These are phyloP conservation scores for Calycopis cecrops DNA, from an alignment of 1,140 invertebrate species.

Conservation along the genomic window DNA sequence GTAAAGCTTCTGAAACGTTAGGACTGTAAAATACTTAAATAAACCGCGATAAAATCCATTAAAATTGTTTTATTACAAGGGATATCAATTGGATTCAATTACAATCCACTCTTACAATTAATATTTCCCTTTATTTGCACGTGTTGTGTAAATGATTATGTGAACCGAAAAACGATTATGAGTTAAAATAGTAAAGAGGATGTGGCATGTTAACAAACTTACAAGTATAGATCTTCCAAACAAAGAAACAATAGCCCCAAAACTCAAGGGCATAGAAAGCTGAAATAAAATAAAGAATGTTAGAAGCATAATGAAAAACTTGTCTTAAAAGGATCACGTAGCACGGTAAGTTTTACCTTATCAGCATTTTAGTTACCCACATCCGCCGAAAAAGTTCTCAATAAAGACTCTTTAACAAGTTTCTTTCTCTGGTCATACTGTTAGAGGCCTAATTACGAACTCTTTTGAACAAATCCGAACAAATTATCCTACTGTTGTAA, in stretches of 20 bases:
- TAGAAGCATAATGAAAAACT: slow-evolving; percentile 36
- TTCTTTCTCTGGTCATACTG: slow-evolving; percentile 24
- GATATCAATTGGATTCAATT: neutral
- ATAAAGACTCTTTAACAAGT: slow-evolving; percentile 56
- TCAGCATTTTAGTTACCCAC: slow-evolving; percentile 44
- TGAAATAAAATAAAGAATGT: slow-evolving; percentile 30
- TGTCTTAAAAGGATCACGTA: slow-evolving; percentile 53
- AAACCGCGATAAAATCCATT: too few relatives aligned
- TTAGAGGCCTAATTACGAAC: slow-evolving; percentile 8
- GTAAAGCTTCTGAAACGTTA: too few relatives aligned
- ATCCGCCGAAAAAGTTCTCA: slow-evolving; percentile 45
- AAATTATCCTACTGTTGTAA: neutral
- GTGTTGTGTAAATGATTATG: neutral
- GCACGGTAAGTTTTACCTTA: slow-evolving; percentile 47
- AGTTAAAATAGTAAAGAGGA: neutral
- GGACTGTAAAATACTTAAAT: too few relatives aligned
- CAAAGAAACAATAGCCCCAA: slow-evolving; percentile 2
- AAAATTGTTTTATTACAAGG: too few relatives aligned
- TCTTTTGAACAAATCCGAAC: slow-evolving; percentile 1
- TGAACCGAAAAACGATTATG: neutral
- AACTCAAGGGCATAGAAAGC: slow-evolving; percentile 12
- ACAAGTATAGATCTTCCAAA: slow-evolving; percentile 1
- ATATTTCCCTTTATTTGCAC: neutral
- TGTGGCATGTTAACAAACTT: neutral
- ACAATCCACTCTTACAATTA: neutral